These are phyloP conservation scores for Erythrolamprus reginae DNA, from an alignment of 2,113 vertebrate species.

Conservation along the genomic window DNA sequence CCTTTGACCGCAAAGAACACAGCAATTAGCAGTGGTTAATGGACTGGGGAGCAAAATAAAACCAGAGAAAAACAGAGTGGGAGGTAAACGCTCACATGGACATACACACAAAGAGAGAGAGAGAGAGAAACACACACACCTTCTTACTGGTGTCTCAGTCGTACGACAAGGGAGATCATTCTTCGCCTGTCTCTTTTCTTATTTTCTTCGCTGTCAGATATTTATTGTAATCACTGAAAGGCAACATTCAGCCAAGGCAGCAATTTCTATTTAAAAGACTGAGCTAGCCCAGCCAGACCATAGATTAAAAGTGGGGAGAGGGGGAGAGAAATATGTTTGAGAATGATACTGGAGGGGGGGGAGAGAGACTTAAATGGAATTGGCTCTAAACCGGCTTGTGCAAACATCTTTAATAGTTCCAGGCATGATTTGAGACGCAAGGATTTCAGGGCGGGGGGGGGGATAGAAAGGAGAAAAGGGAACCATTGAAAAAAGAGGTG, in stretches of 20 bases:
- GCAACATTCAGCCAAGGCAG: slow-evolving; percentile 51
- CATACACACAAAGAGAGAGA: no score
- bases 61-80: no score
- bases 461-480: not conserved
- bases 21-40: slow-evolving; percentile 61
- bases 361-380: slow-evolving; percentile 58
- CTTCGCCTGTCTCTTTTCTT: slow-evolving; percentile 41
- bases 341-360: slow-evolving; percentile 50
- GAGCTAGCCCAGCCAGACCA: slow-evolving; percentile 44
- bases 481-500: not conserved
- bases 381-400: slow-evolving; percentile 46
- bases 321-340: slow-evolving; percentile 52
- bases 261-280: slow-evolving; percentile 62
- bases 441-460: slow-evolving; percentile 5
- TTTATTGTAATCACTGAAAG: slow-evolving; percentile 65
- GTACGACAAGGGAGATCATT: slow-evolving; percentile 47
- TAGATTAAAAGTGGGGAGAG: slow-evolving; percentile 30
- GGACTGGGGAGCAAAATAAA: slow-evolving; percentile 30
- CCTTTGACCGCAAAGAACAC: slow-evolving; percentile 50
- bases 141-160: slow-evolving; percentile 21
- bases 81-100: no score
- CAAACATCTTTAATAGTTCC: slow-evolving; percentile 38
- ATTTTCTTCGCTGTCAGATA: slow-evolving; percentile 53
- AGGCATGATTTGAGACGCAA: slow-evolving; percentile 43
- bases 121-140: not conserved